Base-by-base conservation (phyloP, 2,113 vertebrate genomes). In the Mesembrinibis cayennensis region DNA sequence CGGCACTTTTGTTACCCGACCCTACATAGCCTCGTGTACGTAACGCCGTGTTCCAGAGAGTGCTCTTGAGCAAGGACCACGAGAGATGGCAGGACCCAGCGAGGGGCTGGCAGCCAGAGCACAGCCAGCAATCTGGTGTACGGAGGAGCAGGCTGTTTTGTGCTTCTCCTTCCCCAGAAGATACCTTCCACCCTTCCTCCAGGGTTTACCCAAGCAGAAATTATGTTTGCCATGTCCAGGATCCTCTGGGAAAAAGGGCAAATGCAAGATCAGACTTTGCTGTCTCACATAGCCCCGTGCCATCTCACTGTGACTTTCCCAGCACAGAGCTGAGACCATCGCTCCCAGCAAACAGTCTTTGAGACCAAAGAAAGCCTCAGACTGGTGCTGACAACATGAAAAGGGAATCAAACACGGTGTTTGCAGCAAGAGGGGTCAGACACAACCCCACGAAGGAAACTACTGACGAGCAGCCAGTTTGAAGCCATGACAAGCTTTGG, bases 21-120 rank as follows among this genome's bases (percentile, higher is more conserved):
- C 76, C 59, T 50, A 30, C 92, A 71, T 0, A 82, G 85, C 49
- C 66, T 32, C 1, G 0, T 30, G 55, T 9, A 11, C 0, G 0
- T 7, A 38, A 17, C 2, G 2, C 27, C 0, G 29, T 0, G 65
- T 67, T 80, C 44, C 69, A 80, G 53, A 67, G 58, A 3, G 12
- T 3, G 13, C 34, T 61, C 49, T 22, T 32, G 22, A 38, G 29
- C 30, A 11, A 79, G 58, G 34, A 47, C 63, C 45, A 44, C 0
- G 3, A 18, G 72, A 52, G 81, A 49, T 0, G 1, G n/a, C 1
- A 20, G 71, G 63, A 61, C 42, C n/a, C 0, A 1, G 79, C 0
- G 3, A 38, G 56, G 3, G 38, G 34, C 34, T 0, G 0, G 30
- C 38, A 70, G 80, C 69, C 92, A 58, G 44, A 59, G 58, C 38